phyloP scores from a whole-genome alignment of 2,113 vertebrate species.

The Stigmatopora nigra region DNA sequence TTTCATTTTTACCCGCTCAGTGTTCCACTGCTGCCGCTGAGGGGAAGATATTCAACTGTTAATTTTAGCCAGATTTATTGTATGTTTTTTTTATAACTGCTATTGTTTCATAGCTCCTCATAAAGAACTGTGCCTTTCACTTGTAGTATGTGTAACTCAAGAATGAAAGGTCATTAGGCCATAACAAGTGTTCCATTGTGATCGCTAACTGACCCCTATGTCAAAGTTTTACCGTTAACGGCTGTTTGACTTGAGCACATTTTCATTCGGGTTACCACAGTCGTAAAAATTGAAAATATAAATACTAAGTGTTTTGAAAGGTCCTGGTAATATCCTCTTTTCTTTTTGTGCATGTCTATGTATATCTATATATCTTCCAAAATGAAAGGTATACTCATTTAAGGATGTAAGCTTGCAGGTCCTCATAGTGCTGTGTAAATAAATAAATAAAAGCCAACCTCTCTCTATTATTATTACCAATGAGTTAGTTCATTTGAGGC shows the following conservation, averaged over 20 bases:
- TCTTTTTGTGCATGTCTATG: too few species aligned
- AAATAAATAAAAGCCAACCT: neutral
- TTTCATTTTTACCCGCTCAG: conserved; percentile 13
- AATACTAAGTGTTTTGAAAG: too few species aligned
- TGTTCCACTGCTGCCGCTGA: conserved; percentile 21
- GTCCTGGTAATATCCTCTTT: too few species aligned
- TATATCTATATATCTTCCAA: too few species aligned
- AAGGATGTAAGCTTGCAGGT: too few species aligned
- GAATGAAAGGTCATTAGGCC: neutral
- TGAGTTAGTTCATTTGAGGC: neutral
- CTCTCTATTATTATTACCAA: neutral
- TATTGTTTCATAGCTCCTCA: neutral
- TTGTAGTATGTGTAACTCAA: neutral
- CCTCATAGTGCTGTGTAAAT: too few species aligned
- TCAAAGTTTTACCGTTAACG: neutral
- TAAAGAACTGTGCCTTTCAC: neutral
- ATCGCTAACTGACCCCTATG: neutral
- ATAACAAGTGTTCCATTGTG: neutral
- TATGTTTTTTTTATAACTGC: neutral
- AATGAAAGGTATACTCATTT: too few species aligned
- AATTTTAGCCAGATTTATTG: neutral
- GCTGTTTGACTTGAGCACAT: neutral
- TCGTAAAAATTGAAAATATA: too few species aligned
- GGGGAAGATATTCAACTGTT: conserved; percentile 10
- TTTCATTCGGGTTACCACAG: neutral